These are phyloP conservation scores for Fratercula arctica DNA, from an alignment of 2,797 vertebrate genomes.

Conservation along the genomic window DNA sequence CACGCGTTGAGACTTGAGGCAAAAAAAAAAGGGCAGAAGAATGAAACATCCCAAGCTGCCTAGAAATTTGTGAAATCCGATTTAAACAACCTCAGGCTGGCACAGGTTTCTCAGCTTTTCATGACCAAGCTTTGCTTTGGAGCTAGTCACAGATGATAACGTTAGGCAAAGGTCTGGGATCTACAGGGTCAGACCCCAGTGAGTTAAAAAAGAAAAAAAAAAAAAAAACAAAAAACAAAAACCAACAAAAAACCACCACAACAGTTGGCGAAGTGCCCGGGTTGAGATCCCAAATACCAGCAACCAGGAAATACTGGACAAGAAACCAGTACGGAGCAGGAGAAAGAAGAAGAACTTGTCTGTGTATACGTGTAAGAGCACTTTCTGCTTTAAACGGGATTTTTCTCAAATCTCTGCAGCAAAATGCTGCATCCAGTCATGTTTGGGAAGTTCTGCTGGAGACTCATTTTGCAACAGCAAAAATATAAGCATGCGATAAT, in stretches of 20 bases:
- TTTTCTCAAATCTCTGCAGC: neutral
- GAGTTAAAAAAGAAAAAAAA: neutral
- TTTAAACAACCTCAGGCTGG: neutral
- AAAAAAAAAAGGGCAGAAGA: neutral
- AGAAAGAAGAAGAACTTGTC: neutral
- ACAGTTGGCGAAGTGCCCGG: neutral
- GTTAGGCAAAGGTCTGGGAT: neutral
- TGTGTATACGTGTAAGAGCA: rapidly evolving
- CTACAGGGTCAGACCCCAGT: neutral
- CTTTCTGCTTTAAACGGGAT: neutral
- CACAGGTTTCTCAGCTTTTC: neutral
- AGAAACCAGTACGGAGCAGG: neutral
- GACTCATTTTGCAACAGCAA: neutral
- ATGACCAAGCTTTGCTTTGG: neutral
- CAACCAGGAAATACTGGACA: neutral
- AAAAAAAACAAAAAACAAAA: too few species aligned
- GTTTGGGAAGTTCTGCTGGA: neutral
- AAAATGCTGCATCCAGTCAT: neutral
- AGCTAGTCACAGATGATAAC: neutral
- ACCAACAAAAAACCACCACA: neutral
- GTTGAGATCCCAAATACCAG: neutral
- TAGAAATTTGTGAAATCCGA: neutral
- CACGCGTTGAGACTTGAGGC: neutral
- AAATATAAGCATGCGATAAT: neutral
- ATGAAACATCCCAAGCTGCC: neutral